Base-by-base conservation (phyloP, 2,797 vertebrate species). In the Sarcophilus harrisii region DNA sequence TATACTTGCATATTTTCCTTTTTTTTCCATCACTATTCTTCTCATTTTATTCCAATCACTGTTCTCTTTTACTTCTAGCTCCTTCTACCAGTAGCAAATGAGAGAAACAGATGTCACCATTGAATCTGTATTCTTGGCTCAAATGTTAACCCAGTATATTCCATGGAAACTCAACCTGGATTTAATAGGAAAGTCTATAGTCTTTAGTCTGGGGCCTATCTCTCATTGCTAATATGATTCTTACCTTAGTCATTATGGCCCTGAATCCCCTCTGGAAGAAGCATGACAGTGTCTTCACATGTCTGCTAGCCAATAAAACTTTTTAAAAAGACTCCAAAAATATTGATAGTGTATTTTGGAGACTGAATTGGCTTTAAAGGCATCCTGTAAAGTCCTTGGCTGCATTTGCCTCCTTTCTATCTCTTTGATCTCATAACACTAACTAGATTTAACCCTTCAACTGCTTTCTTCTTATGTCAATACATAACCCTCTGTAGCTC, bases 91-190 rank as follows among this genome's bases (percentile, higher is more conserved):
- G 54, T 55, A 11, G 54, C 54, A 55, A 55, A 55, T 55, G 93
- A 94, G 92, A 0, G 97, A 95, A 94, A 97, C 95, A 2, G 97
- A 98, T 1, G 89, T 98, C 93, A 98, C 97, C 0, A 92, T 97
- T 91, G 98, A 97, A 10, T 97, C 96, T 0, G 73, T 97, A 92
- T 96, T 98, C 59, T 97, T 97, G 93, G 90, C 94, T 93, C 30
- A 95, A 9, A 94, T 93, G 58, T 91, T 24, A 30, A 8, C 1
- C 92, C 30, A 95, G 57, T 94, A 0, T 0, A 27, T 57, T 0
- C 1, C 29, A 3, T 90, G 94, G 58, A 73, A 28, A 9, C 57
- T 57, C 27, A 18, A 81, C 45, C 45, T 92, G 29, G 11, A 60
- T 29, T 59, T 94, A 0, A 30, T 55, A 6, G 92, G 52, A 0